A percentile compares a stretch with the other conserved stretches of the same genome.
These are phyloP conservation scores for Sander lucioperca DNA, from an alignment of 2,113 vertebrate species.

Conservation along the genomic window DNA sequence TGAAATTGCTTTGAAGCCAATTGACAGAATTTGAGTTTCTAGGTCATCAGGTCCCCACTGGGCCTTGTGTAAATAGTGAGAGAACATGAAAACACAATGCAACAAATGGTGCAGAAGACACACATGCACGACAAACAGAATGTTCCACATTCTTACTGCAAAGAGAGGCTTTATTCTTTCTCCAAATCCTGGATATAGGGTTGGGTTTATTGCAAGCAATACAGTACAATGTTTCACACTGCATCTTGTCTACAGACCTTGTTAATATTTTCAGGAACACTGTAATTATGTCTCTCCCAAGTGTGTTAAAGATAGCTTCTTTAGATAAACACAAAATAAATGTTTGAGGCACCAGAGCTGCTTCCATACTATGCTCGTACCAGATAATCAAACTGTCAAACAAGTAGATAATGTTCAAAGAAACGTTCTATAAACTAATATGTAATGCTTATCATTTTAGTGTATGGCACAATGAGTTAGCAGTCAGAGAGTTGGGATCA, in stretches of 20 bases:
- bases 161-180: slow-evolving; percentile 13
- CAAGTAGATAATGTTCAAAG: neutral
- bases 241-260: neutral
- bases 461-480: neutral
- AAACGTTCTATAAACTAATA: neutral
- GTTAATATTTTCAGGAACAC: slow-evolving; percentile 9
- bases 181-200: slow-evolving; percentile 35
- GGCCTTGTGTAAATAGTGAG: slow-evolving; percentile 18
- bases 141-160: slow-evolving; percentile 6
- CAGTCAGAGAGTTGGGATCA: neutral
- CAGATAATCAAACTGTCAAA: neutral
- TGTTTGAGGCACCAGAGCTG: too few species aligned
- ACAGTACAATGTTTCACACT: slow-evolving; percentile 10
- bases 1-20: slow-evolving; percentile 49
- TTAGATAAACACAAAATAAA: neutral
- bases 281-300: slow-evolving; percentile 3
- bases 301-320: neutral
- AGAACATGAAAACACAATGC: neutral
- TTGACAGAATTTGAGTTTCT: slow-evolving; percentile 45
- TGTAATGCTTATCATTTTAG: neutral
- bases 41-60: slow-evolving; percentile 45
- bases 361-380: neutral
- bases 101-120: slow-evolving; percentile 41
- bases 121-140: slow-evolving; percentile 19
- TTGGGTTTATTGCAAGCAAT: slow-evolving; percentile 16